Percentiles rank a stretch among this genome's conserved stretches.
Evolutionary conservation across 2,888 invertebrate species (phyloP).

Genomic region (Cecidostiba fungosa): DNA sequence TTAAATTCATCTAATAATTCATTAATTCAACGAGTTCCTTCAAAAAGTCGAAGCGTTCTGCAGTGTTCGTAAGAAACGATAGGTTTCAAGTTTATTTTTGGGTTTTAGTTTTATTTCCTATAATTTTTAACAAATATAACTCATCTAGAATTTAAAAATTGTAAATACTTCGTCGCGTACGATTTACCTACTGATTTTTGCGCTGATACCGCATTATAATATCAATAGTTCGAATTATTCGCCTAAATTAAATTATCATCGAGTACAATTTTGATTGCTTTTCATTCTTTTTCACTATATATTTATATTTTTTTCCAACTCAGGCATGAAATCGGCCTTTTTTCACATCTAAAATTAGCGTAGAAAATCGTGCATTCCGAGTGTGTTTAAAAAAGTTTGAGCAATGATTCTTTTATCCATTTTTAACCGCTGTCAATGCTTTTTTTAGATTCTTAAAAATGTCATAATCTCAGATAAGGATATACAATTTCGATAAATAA

Average conservation of each 20-base stretch:
- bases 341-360: too few species aligned
- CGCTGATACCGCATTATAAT: background rate
- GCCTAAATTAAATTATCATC: conserved; percentile 38
- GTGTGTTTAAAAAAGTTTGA: too few species aligned
- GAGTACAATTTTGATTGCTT: conserved; percentile 54
- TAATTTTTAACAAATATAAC: conserved; percentile 26
- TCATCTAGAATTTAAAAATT: conserved; percentile 22
- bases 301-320: background rate
- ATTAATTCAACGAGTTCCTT: conserved; percentile 28
- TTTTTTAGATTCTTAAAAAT: too few species aligned
- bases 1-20: conserved; percentile 26
- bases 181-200: conserved; percentile 19
- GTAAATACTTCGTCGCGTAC: conserved; percentile 31
- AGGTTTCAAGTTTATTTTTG: too few species aligned
- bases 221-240: conserved; percentile 20
- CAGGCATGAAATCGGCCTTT: too few species aligned
- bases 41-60: conserved; percentile 37
- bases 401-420: too few species aligned
- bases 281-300: conserved; percentile 1
- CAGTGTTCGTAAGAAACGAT: conserved; percentile 41
- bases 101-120: too few species aligned
- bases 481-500: too few species aligned
- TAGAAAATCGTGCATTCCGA: too few species aligned
- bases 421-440: too few species aligned
- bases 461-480: too few species aligned